Percentiles rank a stretch among this genome's conserved stretches.
phyloP scores from a whole-genome alignment of 2,888 invertebrate species.

The Drosophila picticornis region DNA sequence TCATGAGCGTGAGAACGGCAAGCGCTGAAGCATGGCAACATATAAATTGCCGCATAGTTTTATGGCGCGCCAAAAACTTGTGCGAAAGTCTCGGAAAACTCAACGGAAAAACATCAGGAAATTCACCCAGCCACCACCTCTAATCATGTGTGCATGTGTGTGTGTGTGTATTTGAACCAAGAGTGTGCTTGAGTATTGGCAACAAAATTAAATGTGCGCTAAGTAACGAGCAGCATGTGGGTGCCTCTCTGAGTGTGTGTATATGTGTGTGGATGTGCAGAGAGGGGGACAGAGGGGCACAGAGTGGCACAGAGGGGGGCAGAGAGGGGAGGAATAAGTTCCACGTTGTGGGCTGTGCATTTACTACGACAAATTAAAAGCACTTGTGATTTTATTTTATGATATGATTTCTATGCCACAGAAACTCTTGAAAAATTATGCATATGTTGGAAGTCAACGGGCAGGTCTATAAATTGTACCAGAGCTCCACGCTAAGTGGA shows the following conservation, averaged over 20 bases:
- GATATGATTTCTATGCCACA: conserved; percentile 64
- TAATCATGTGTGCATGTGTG: conserved; percentile 18
- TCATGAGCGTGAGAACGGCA: conserved; percentile 44
- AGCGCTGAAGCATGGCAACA: conserved; percentile 61
- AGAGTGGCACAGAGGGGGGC: fast-evolving
- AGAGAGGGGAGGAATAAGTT: conserved; percentile 6
- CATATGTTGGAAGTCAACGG: conserved; percentile 78
- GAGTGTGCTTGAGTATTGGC: conserved; percentile 54
- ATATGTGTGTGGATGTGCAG: background rate
- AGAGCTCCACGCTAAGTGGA: conserved; percentile 43
- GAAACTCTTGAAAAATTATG: conserved; percentile 75
- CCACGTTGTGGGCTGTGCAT: conserved; percentile 44
- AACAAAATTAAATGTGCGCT: conserved; percentile 78
- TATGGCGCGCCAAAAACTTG: conserved; percentile 67
- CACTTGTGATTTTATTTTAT: conserved; percentile 79
- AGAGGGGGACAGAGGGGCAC: background rate
- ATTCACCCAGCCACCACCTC: conserved; percentile 9
- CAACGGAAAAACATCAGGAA: conserved; percentile 18
- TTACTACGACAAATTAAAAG: conserved; percentile 76
- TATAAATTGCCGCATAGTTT: conserved; percentile 79
- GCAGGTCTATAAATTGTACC: conserved; percentile 68
- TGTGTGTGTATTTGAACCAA: background rate
- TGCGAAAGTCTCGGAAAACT: conserved; percentile 19
- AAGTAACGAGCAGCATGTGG: conserved; percentile 67
- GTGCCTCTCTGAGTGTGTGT: conserved; percentile 5